Evolutionary conservation across 23 tunicate genomes (phyloP), one percentile per base, ranked within the genome.

Genomic region (Halocynthia aurantium): DNA sequence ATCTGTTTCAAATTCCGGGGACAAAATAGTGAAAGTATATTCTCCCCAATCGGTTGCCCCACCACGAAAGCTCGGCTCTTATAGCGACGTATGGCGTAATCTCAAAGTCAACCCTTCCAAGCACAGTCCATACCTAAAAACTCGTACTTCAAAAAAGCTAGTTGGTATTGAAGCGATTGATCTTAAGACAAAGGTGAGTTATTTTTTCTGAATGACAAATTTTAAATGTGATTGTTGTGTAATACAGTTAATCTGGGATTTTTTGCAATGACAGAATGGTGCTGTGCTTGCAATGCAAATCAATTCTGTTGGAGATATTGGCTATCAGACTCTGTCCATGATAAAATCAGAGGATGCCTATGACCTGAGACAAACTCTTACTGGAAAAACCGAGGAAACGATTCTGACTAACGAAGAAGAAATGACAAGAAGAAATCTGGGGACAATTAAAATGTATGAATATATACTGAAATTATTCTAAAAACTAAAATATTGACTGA

Each of bases 271-370:
- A 13, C 63, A 58, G 63, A 5, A 13, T 58, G 63, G 63, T 15
- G 15, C 15, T 10, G 31, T 31, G 44, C 44, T 65, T 65, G 70
- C 31, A 11, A 9, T 65, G 22, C 70, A 65, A 65, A 65, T 65
- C 49, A 65, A 65, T 15, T 40, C 70, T 10, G 70, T 65, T 10
- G 70, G 70, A 10, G 70, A 65, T 65, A 65, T 65, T 6, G 70
- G 70, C 22, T 65, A 65, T 65, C 70, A 65, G 31, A 65, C 70
- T 11, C 70, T 65, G 22, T 40, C 70, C 15, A 65, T 65, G 70
- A 11, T 20, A 65, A 65, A 65, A 20, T 6, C 22, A 5, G 17
- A 65, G 31, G 70, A 65, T 10, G 70, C 31, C 19, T 65, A 65
- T 65, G 70, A 65, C 31, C 31, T 65, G 19, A 20, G 49, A 10